Evolutionary conservation across 1,140 invertebrate genomes (phyloP), one percentile per base, ranked within the genome.

Genomic region (Nephotettix cincticeps): DNA sequence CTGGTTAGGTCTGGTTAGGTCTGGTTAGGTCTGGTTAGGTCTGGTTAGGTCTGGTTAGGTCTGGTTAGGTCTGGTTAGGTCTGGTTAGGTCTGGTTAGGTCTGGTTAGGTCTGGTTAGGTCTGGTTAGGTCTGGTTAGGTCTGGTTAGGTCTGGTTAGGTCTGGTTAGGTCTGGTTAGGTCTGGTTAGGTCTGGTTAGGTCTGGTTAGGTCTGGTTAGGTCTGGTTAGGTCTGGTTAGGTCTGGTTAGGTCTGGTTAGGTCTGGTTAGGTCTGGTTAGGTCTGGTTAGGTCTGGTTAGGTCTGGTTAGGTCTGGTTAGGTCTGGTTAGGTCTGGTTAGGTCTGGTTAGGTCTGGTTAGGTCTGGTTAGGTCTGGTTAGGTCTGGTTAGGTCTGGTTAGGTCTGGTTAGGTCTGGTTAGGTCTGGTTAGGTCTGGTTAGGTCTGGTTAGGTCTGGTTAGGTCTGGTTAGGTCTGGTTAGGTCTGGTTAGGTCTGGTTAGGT

Each of bases 221-320:
- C 66, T 36, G 40, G 40, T n/a, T n/a, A 43, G 32, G 32, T 51
- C 66, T 36, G 43, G 66, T 51, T 36, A 27, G 66, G 66, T 51
- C 66, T 51, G 25, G 66, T 51, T 36, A n/a, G 25, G 32, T 51
- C 66, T 68, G 25, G 66, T 51, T 36, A n/a, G n/a, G 36, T 51
- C 66, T 36, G 32, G 66, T 23, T 36, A 21, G 32, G 66, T 51
- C 66, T 36, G 66, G 32, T 51, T 36, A 28, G 32, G 66, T 14
- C 66, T 68, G 32, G 40, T n/a, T n/a, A 43, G 40, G 40, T n/a
- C 40, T 43, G 40, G 40, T n/a, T n/a, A 43, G 40, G 40, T n/a
- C 40, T 43, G 40, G 40, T n/a, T n/a, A 43, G 40, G 40, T n/a
- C 40, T 43, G 40, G 40, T n/a, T n/a, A 43, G 40, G 40, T n/a